Evolutionary conservation across 2,888 invertebrate genomes (phyloP), one percentile per base, ranked within the genome.

Genomic region (Athalia rosae): DNA sequence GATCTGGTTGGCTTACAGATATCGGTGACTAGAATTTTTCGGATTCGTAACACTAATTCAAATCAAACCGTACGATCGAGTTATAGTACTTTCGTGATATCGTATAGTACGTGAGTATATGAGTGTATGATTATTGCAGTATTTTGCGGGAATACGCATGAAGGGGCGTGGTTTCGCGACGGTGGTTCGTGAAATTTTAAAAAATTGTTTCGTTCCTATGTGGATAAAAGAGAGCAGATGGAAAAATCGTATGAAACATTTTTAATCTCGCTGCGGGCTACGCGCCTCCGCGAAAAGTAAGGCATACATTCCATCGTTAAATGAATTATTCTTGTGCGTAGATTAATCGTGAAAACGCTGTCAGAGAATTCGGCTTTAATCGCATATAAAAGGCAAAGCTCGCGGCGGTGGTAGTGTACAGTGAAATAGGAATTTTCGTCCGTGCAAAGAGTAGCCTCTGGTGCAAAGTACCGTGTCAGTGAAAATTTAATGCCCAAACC

Each of bases 271-370:
- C 45, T 58, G 45, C 45, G 45, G 56, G 9, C 13, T 15, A 28
- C 28, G n/a, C 45, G 56, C 45, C 69, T 13, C 56, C 56, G 13
- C 43, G 13, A 7, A 56, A 43, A 13, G 56, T 58, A 9, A 67
- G 28, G 13, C 45, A 7, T 71, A 71, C 58, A 9, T 56, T 71
- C 45, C 56, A 58, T 71, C 43, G 28, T 28, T 43, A 43, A n/a
- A 71, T 71, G 58, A 58, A 71, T 71, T 58, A 71, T 71, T 71
- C 43, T 71, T 9, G 13, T 45, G 58, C 71, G 71, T 71, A 58
- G 45, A 71, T 71, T 71, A 71, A 71, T 71, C 56, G 56, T 45
- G 45, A 5, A 43, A n/a, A n/a, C 45, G 71, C 71, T 50, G 71
- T 71, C 56, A 45, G 71, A 71, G 56, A 71, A 58, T 71, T 58